These are phyloP conservation scores for Dicyrtomina minuta DNA, from an alignment of 2,888 invertebrate genomes.

Conservation along the genomic window DNA sequence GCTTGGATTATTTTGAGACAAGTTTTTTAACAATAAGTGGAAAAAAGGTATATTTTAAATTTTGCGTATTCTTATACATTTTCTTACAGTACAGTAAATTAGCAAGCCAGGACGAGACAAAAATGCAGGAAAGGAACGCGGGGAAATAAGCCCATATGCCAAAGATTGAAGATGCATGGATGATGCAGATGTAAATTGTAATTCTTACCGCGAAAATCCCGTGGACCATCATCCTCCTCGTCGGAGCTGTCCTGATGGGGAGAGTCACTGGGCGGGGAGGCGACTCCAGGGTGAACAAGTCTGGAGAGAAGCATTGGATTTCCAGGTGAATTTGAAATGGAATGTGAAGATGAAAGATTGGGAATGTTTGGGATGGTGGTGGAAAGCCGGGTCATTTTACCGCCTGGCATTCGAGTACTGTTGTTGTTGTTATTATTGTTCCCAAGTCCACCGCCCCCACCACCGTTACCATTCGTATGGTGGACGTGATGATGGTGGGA, in stretches of 20 bases:
- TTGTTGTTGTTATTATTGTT: no score
- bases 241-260: constrained; percentile 49
- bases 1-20: no score
- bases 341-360: constrained; percentile 26
- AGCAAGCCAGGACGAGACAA: neutral
- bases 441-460: constrained; percentile 44
- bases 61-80: no score
- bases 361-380: constrained; percentile 22
- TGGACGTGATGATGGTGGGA: constrained; percentile 45
- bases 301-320: constrained; percentile 51
- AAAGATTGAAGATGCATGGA: constrained; percentile 21
- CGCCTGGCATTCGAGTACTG: constrained; percentile 21
- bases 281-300: constrained; percentile 48
- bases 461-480: no score
- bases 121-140: constrained; percentile 26
- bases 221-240: constrained; percentile 52
- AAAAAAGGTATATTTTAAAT: no score
- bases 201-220: constrained; percentile 52
- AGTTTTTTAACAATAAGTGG: no score
- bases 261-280: constrained; percentile 45
- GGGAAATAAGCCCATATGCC: no score
- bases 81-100: neutral
- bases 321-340: constrained; percentile 41
- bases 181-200: no score
- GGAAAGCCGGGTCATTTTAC: constrained; percentile 48